phyloP scores from a whole-genome alignment of 2,113 vertebrate genomes.

The Entomyzon cyanotis region DNA sequence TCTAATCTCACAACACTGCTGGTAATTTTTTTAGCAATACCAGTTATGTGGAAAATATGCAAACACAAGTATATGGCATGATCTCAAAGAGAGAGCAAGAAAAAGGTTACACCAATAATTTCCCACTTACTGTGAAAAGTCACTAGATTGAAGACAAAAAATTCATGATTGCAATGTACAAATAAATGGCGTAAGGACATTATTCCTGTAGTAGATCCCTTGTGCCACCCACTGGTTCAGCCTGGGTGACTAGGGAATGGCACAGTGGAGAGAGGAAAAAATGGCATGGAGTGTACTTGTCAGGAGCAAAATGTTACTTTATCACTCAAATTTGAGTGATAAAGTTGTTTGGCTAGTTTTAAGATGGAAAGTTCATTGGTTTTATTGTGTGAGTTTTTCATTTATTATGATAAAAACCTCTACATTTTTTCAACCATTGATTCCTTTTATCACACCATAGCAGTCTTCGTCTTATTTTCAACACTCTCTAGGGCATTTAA shows the following conservation, averaged over 20 bases:
- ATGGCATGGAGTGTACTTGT: rapidly evolving
- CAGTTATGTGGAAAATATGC: neutral
- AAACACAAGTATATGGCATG: neutral
- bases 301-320: neutral
- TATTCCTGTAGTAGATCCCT: neutral
- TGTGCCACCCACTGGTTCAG: neutral
- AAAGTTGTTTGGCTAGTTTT: neutral
- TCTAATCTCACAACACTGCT: neutral
- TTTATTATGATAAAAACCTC: neutral
- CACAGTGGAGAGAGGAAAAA: neutral
- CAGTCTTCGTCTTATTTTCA: neutral
- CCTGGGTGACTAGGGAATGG: too few species aligned
- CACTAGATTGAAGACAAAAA: neutral
- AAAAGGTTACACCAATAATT: neutral
- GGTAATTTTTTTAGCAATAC: neutral
- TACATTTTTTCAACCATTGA: neutral
- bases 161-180: neutral
- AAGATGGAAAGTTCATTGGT: neutral
- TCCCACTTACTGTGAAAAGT: neutral
- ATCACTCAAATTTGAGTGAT: neutral
- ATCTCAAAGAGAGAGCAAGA: neutral
- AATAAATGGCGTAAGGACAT: neutral
- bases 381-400: neutral
- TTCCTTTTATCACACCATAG: neutral
- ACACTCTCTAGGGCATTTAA: neutral